Evolutionary conservation across 2,113 vertebrate genomes (phyloP).

Genomic region (Paramormyrops kingsleyae): DNA sequence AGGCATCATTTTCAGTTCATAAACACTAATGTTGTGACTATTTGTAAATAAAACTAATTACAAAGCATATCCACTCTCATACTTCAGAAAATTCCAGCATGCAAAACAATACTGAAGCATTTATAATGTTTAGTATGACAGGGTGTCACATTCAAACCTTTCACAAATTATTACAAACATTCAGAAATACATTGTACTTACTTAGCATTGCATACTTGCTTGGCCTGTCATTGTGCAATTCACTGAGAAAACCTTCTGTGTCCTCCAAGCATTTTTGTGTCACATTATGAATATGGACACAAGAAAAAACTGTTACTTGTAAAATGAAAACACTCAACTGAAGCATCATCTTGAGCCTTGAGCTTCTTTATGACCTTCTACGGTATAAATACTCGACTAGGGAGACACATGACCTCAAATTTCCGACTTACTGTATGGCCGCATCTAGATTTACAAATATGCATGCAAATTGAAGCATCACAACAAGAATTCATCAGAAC

Average conservation of each 20-base stretch:
- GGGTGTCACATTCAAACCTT: background rate
- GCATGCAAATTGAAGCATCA: conserved; percentile 30
- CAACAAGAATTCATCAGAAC: background rate
- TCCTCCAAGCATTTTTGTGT: conserved; percentile 62
- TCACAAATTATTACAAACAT: background rate
- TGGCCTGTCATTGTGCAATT: conserved; percentile 61
- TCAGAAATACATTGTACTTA: conserved; percentile 54
- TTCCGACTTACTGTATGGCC: conserved; percentile 34
- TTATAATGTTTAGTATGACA: background rate
- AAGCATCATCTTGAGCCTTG: conserved; percentile 41
- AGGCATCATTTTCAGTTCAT: background rate
- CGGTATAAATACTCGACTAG: conserved; percentile 49
- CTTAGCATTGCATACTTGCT: conserved; percentile 68
- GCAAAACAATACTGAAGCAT: background rate
- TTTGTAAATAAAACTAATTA: background rate
- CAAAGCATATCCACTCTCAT: background rate
- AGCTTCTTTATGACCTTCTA: conserved; percentile 2
- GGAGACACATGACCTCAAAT: conserved; percentile 23
- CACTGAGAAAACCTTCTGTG: conserved; percentile 58
- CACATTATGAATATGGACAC: conserved; percentile 35
- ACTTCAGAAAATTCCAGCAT: background rate
- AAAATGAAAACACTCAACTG: conserved; percentile 17
- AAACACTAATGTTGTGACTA: background rate
- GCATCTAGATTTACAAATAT: conserved; percentile 12
- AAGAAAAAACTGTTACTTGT: conserved; percentile 10